Conservation (phyloP, 2,888 invertebrate genomes). For the Apamea epomidion region DNA sequence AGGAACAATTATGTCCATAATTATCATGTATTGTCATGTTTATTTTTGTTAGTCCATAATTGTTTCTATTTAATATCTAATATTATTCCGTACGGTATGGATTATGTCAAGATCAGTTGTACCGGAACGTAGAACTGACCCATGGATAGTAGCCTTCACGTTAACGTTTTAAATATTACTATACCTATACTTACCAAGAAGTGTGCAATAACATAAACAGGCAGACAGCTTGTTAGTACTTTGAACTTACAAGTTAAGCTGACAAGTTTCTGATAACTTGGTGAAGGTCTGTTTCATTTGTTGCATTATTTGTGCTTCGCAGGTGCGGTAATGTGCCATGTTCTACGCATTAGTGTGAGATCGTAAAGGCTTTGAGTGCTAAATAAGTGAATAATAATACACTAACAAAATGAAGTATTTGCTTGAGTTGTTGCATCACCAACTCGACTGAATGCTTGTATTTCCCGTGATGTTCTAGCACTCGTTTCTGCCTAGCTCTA, state of each 20-base stretch:
- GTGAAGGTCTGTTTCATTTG: neutral
- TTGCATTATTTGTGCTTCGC: constrained; percentile 11
- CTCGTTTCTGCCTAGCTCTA: neutral
- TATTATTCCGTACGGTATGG: too few relatives aligned
- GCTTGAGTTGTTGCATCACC: constrained; percentile 16
- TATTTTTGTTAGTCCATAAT: too few relatives aligned
- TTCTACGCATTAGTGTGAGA: neutral
- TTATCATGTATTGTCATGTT: too few relatives aligned
- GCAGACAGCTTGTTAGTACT: too few relatives aligned
- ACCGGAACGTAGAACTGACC: neutral
- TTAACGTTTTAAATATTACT: neutral
- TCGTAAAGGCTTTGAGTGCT: neutral
- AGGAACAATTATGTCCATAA: too few relatives aligned
- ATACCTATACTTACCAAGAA: too few relatives aligned
- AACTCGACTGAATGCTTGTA: neutral
- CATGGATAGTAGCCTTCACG: neutral
- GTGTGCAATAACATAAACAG: too few relatives aligned
- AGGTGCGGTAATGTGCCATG: constrained; percentile 9
- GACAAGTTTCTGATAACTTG: constrained; percentile 5
- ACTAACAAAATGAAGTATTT: constrained; percentile 17
- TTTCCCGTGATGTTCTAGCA: neutral
- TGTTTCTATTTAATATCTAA: too few relatives aligned
- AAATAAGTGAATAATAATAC: constrained; percentile 5
- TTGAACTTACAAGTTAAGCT: too few relatives aligned
- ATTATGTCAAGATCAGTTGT: neutral